A percentile compares a stretch with the other conserved stretches of the same genome.
These are phyloP conservation scores for Anthopleura xanthogrammica DNA, from an alignment of 92 coral and sea anemone species.

Conservation along the genomic window DNA sequence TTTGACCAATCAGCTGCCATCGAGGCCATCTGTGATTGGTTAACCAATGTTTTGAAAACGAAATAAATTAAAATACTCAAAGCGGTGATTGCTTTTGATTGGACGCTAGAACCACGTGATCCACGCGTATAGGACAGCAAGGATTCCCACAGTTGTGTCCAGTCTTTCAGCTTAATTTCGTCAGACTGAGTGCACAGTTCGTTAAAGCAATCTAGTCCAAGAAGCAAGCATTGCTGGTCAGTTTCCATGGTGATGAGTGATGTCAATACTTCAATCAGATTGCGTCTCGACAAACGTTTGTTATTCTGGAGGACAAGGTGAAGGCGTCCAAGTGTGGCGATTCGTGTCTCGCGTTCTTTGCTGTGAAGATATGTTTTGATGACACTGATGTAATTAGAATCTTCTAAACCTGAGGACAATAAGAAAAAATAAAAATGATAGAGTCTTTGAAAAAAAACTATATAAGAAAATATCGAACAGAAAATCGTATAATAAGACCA, in stretches of 20 bases:
- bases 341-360: constrained; percentile 40
- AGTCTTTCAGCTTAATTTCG: neutral
- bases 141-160: constrained; percentile 32
- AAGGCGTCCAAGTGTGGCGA: constrained; percentile 43
- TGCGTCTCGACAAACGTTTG: neutral
- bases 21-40: constrained; percentile 13
- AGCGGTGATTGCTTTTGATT: constrained; percentile 50
- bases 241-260: constrained; percentile 48
- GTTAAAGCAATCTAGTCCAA: constrained; percentile 45
- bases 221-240: constrained; percentile 53
- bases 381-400: neutral
- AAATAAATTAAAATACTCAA: constrained; percentile 41
- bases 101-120: constrained; percentile 53
- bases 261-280: constrained; percentile 20
- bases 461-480: neutral
- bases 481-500: neutral
- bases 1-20: constrained; percentile 52
- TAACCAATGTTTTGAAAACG: neutral
- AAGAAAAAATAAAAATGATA: neutral
- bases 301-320: constrained; percentile 8
- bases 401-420: neutral
- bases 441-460: neutral
- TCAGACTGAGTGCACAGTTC: constrained; percentile 12
- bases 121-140: constrained; percentile 34
- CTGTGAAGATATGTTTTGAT: constrained; percentile 7